A percentile compares a stretch with the other conserved stretches of the same genome.
Conservation (phyloP, 2,888 invertebrate genomes). For the Gastracanthus pulcherrimus region DNA sequence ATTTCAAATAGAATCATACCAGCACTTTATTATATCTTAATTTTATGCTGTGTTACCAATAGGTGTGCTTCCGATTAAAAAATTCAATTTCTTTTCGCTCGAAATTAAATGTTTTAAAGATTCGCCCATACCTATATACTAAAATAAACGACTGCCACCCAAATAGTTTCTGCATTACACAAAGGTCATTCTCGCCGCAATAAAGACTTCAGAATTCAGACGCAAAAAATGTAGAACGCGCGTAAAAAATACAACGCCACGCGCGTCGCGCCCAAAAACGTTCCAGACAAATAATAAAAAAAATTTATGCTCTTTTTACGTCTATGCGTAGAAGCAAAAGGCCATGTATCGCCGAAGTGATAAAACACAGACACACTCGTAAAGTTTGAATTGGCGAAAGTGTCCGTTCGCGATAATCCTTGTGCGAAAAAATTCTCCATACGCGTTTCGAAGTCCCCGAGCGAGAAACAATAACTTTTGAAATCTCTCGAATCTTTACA, state of each 20-base stretch:
- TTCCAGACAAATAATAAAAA: not conserved
- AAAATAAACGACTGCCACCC: too few species aligned
- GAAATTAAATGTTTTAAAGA: not conserved
- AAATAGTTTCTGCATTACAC: too few species aligned
- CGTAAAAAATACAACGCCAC: too few species aligned
- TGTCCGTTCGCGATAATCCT: not conserved
- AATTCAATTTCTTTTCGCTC: too few species aligned
- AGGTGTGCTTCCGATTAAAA: too few species aligned
- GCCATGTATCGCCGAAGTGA: conserved; percentile 6
- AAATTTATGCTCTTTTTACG: conserved; percentile 38
- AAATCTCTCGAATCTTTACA: not conserved
- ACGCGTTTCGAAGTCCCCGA: conserved; percentile 5
- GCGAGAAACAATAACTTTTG: conserved; percentile 21
- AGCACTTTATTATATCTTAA: too few species aligned
- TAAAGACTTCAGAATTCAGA: too few species aligned
- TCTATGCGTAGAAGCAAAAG: not conserved
- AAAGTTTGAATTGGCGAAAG: conserved; percentile 38
- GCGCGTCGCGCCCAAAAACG: too few species aligned
- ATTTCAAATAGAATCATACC: too few species aligned
- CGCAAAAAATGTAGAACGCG: too few species aligned
- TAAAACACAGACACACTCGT: conserved; percentile 25
- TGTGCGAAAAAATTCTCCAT: not conserved
- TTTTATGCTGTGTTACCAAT: too few species aligned
- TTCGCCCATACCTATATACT: not conserved
- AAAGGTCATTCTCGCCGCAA: too few species aligned